Evolutionary conservation across 2,797 vertebrate genomes (phyloP), one percentile per base, ranked within the genome.

Genomic region (Fringilla coelebs): DNA sequence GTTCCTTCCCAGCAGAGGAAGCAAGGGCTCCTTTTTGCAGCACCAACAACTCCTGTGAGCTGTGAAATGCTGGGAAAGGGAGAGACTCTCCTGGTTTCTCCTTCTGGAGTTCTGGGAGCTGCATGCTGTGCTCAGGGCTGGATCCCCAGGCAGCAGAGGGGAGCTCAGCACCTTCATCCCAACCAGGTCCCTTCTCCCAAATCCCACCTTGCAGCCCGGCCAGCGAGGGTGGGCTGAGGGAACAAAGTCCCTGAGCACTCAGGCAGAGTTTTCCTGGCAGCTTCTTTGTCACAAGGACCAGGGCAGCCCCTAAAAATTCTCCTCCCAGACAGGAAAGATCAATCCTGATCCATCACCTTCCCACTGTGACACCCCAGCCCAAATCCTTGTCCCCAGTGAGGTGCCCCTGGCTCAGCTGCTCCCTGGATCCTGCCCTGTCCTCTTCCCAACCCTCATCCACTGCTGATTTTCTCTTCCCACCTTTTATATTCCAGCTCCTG

Each of bases 251-350:
- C 46, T 2, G 5, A 10, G 49, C 0, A 1, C 58, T 43, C 40
- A 29, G 32, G 49, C 54, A 17, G 29, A 63, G 7, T 8, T 75
- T 54, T 72, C 38, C 63, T 57, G 19, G 22, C 32, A 29, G 45
- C 9, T 51, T 15, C 31, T 74, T 52, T 22, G 25, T 29, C 57
- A 2, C 40, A 57, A 55, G 34, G 14, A 18, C 3, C 34, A 0
- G 0, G 62, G 51, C 31, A 87, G 24, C 20, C 32, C 3, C 0
- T 29, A 25, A 0, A 1, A 76, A 3, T 48, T 13, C 2, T 31
- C 28, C 31, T 77, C 41, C 11, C 4, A 0, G 22, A 0, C 0
- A 3, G 11, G 18, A 67, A 41, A 51, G 31, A 5, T 21, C 20
- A 40, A 3, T 34, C n/a, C 49, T 29, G 29, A 38, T 10, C 41